Evolutionary conservation across 2,797 vertebrate species (phyloP), one percentile per base, ranked within the genome.

Genomic region (Triplophysa bombifrons): DNA sequence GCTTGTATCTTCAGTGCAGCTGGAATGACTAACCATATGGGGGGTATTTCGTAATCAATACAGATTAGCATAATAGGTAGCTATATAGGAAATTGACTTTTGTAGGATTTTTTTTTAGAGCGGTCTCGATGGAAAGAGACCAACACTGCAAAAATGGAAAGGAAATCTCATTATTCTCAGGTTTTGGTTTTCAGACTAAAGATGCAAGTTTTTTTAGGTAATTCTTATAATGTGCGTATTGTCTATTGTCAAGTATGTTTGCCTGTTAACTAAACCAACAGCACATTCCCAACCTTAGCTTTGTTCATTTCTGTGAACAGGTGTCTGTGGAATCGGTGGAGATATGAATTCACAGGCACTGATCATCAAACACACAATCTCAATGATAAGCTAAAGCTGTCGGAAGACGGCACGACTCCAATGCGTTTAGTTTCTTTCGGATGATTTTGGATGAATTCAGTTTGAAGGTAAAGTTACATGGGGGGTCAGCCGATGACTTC

Each of bases 121-220:
- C 10, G 34, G 17, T 77, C 83, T 85, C 80, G 84, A 86, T 55
- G 1, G 60, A 82, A 85, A 71, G 2, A 67, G 83, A 84, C 60
- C 11, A 81, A 65, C 41, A 85, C 85, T 60, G 78, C 78, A 84
- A 80, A 81, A 61, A 81, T 82, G 72, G 83, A 80, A 61, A 84
- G 84, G 80, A 90, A 87, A 41, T 51, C 75, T 86, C 89, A 83
- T 76, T 20, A 82, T 85, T 86, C 92, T 93, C 92, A 93, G 92
- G 93, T 89, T 91, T 83, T 86, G 81, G 87, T 84, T 83, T 70
- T 56, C 66, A 82, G 83, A 81, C 86, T 88, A 88, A 55, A 55
- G 51, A 55, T 51, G 51, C 84, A 70, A 86, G 89, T 83, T 88
- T 75, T 71, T 83, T 88, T 64, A 90, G 89, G 86, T 27, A 80